Evolutionary conservation across 2,113 vertebrate genomes (phyloP).

Genomic region (Neogale vison): DNA sequence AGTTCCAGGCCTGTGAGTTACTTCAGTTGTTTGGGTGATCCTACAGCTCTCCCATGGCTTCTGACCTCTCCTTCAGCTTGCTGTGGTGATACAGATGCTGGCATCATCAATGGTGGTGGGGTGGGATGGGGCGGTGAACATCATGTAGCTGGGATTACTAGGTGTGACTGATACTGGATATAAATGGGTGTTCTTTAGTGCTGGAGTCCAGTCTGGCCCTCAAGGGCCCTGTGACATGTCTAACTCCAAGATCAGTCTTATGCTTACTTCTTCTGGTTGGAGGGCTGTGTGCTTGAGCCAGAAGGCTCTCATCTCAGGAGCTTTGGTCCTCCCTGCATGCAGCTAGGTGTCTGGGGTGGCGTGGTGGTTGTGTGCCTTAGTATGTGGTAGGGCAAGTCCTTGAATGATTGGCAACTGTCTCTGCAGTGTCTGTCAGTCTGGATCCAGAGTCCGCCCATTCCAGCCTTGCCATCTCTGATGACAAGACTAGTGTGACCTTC

Average conservation of each 20-base stretch:
- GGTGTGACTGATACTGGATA: neutral
- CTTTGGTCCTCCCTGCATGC: neutral
- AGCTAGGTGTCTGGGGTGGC: neutral
- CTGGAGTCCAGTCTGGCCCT: neutral
- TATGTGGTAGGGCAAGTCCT: neutral
- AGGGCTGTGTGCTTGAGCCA: conserved; percentile 13
- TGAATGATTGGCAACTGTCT: neutral
- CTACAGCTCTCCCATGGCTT: neutral
- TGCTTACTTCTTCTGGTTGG: neutral
- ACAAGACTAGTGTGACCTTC: neutral
- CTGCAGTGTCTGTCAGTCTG: neutral
- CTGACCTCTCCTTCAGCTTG: neutral
- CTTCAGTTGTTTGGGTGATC: neutral
- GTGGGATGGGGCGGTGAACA: neutral
- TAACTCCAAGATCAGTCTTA: neutral
- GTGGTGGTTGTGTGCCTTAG: neutral
- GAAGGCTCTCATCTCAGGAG: neutral
- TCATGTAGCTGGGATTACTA: too few species aligned
- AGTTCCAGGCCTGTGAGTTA: conserved; percentile 52
- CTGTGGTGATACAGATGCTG: neutral
- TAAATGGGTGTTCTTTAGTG: neutral
- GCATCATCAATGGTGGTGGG: neutral
- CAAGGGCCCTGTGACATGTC: neutral
- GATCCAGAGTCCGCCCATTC: neutral
- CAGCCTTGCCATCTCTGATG: neutral